Evolutionary conservation across 1,140 invertebrate genomes (phyloP), one percentile per base, ranked within the genome.

Genomic region (Drosophila melanica): DNA sequence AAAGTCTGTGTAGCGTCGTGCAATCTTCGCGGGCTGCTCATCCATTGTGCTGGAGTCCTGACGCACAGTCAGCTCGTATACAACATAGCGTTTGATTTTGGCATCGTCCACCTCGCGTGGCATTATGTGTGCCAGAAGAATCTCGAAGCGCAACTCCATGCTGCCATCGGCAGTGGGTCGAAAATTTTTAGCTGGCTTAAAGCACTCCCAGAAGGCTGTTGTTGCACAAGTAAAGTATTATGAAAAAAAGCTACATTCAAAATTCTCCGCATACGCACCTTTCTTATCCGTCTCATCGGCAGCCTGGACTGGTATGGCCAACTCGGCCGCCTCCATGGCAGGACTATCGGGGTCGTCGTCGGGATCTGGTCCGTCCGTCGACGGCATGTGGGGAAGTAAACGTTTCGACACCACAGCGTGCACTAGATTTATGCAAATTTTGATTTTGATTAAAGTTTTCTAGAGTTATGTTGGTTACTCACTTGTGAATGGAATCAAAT

Each of bases 1-100:
- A 92, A 97, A 97, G 78, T 97, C 95, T 7, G 96, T 96, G 79
- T 97, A 97, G 75, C 96, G 93, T 66, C 95, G 92, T 78, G 96
- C 94, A 35, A 97, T 94, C 33, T 93, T 93, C 0, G 94, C 94
- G 16, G 95, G 94, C 60, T 94, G 93, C 30, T 91, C 81, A 90
- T 95, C 95, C 69, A 92, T 92, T 12, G 71, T 81, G 9, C 53
- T 75, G 4, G 92, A 91, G 77, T 94, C 93, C 73, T 93, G 94
- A 45, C 93, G 91, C 4, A 94, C 93, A 81, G 93, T 93, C 55
- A 95, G 77, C 79, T 94, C 94, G 67, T 95, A 95, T 2, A 94
- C 92, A 11, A 95, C 94, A 92, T 93, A 93, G 69, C 94, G 94
- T 75, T 94, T 95, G 44, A 94, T 93, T 63, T 92, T 93, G 16